phyloP scores from a whole-genome alignment of 2,113 vertebrate genomes.

The Aptenodytes forsteri region DNA sequence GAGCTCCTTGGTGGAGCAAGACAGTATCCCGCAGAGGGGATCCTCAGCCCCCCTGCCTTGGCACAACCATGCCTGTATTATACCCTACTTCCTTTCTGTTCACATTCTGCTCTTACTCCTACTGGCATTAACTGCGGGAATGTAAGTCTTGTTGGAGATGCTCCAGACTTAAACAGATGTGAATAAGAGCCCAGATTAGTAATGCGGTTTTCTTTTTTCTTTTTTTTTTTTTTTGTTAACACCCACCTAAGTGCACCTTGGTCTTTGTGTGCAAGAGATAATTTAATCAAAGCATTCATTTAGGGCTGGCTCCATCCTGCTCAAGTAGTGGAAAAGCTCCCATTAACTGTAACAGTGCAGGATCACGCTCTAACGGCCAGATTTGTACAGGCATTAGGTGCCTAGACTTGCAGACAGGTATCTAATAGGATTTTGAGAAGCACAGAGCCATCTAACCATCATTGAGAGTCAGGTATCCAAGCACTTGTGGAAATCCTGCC shows the following conservation, averaged over 20 bases:
- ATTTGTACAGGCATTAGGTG: not conserved
- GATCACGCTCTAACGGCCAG: fast-evolving
- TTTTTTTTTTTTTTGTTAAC: not conserved
- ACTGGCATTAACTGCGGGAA: not conserved
- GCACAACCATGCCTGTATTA: not conserved
- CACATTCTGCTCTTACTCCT: not conserved
- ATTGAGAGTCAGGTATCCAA: not conserved
- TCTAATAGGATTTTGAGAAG: not conserved
- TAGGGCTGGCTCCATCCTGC: not conserved
- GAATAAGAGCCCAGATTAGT: not conserved
- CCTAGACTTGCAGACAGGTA: not conserved
- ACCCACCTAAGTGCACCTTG: not conserved
- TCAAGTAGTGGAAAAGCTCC: not conserved
- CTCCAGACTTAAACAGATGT: not conserved
- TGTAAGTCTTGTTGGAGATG: not conserved
- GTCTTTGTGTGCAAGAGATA: not conserved
- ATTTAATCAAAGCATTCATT: not conserved
- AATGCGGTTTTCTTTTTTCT: not conserved
- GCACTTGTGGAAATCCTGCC: not conserved
- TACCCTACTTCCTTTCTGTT: not conserved
- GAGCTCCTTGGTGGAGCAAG: not conserved
- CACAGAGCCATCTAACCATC: fast-evolving
- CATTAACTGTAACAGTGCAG: fast-evolving
- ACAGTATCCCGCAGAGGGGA: fast-evolving
- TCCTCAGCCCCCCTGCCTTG: not conserved